Evolutionary conservation across 2,888 invertebrate species (phyloP).

Genomic region (Willowsia nigromaculata): DNA sequence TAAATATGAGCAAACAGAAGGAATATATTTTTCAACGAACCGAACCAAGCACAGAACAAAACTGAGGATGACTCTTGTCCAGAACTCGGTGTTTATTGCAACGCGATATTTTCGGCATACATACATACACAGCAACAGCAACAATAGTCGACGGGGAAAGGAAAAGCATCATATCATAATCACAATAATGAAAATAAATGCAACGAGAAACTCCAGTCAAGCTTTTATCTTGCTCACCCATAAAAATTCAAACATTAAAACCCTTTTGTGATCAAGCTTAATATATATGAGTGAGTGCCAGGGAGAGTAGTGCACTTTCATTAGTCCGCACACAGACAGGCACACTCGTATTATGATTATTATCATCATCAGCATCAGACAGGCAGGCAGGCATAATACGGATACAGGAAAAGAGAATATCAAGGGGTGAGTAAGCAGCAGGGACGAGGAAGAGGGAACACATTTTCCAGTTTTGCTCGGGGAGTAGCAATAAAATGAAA

Average conservation of each 20-base stretch:
- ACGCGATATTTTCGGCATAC: constrained; percentile 46
- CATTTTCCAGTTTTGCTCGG: constrained; percentile 44
- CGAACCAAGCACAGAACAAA: constrained; percentile 77
- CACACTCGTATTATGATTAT: background rate
- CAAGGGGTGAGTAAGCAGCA: constrained; percentile 47
- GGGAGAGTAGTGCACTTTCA: background rate
- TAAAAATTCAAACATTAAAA: constrained; percentile 59
- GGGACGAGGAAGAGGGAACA: constrained; percentile 3
- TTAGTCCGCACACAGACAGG: constrained; percentile 4
- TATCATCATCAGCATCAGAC: constrained; percentile 11
- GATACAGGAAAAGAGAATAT: background rate
- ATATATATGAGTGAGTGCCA: constrained; percentile 7
- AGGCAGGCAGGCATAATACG: background rate
- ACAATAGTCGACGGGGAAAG: background rate
- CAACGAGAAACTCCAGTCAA: constrained; percentile 31
- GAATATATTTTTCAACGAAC: constrained; percentile 53
- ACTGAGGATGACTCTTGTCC: constrained; percentile 70
- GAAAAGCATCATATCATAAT: constrained; percentile 10
- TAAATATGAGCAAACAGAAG: constrained; percentile 6
- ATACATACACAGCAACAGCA: background rate
- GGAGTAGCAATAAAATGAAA: constrained; percentile 15
- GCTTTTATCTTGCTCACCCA: constrained; percentile 38
- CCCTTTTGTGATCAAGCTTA: constrained; percentile 57
- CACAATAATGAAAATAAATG: background rate
- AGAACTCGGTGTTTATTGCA: constrained; percentile 55